These are phyloP conservation scores for Redunca redunca DNA, from an alignment of 2,113 vertebrate genomes.

Conservation along the genomic window DNA sequence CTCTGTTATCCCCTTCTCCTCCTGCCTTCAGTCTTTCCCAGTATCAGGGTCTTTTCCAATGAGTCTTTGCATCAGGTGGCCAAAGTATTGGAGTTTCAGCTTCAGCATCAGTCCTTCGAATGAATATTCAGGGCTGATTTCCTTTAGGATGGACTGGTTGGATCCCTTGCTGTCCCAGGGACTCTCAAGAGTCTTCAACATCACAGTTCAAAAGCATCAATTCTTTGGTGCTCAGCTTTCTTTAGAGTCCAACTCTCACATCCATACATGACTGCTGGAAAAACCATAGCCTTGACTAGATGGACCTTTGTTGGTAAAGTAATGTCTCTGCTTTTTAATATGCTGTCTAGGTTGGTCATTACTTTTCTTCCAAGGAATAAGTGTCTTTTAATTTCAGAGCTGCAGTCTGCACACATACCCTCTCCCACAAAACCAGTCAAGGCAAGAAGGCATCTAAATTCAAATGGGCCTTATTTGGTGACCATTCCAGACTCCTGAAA, in stretches of 20 bases:
- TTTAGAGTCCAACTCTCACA: neutral
- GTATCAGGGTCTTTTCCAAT: neutral
- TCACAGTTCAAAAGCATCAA: neutral
- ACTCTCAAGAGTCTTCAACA: neutral
- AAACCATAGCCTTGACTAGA: neutral
- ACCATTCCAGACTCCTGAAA: neutral
- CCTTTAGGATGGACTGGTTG: neutral
- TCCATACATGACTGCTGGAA: neutral
- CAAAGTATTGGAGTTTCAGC: neutral
- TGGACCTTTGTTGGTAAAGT: neutral
- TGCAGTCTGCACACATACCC: neutral
- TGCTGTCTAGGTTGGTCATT: neutral
- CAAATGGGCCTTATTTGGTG: neutral
- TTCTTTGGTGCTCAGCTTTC: fast-evolving
- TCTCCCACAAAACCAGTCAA: neutral
- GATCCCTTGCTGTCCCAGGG: neutral
- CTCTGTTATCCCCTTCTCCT: neutral
- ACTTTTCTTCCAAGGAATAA: neutral
- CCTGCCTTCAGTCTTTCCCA: neutral
- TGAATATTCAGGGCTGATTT: neutral
- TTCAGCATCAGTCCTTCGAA: neutral
- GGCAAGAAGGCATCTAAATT: neutral
- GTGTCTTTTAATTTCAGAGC: neutral
- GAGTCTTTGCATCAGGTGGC: neutral
- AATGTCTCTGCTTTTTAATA: neutral